phyloP scores from a whole-genome alignment of 1,140 invertebrate species.

The Papilio helenus region DNA sequence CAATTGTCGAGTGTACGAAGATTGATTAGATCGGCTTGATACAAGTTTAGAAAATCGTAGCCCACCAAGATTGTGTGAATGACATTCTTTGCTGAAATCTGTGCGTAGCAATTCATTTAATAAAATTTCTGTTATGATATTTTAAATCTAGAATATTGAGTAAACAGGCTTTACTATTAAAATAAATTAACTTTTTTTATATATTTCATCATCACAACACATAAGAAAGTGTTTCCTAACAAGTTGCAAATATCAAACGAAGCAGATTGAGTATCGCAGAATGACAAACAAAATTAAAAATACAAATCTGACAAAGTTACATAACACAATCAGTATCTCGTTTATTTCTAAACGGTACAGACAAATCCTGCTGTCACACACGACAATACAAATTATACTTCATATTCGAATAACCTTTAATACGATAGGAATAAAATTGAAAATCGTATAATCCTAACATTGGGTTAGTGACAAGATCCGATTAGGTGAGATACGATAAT shows the following conservation, averaged over 20 bases:
- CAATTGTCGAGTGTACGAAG: neutral
- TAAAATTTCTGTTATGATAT: no score
- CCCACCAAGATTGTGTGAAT: conserved; percentile 9
- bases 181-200: no score
- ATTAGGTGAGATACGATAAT: conserved; percentile 73
- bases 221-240: neutral
- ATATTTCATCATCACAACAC: neutral
- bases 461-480: conserved; percentile 61
- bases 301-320: conserved; percentile 62
- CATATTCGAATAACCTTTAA: conserved; percentile 27
- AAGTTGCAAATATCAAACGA: conserved; percentile 16
- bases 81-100: neutral
- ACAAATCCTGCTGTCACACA: conserved; percentile 73
- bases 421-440: conserved; percentile 34
- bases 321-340: conserved; percentile 71
- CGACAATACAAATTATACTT: conserved; percentile 43
- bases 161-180: no score
- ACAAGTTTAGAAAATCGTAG: neutral
- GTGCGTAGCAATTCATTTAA: neutral
- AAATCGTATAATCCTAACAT: conserved; percentile 31
- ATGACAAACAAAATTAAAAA: conserved; percentile 62
- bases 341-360: conserved; percentile 70
- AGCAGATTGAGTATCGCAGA: conserved; percentile 30
- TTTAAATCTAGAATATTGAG: no score
- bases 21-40: neutral